Evolutionary conservation across 2,113 vertebrate genomes (phyloP).

Genomic region (Clarias gariepinus): DNA sequence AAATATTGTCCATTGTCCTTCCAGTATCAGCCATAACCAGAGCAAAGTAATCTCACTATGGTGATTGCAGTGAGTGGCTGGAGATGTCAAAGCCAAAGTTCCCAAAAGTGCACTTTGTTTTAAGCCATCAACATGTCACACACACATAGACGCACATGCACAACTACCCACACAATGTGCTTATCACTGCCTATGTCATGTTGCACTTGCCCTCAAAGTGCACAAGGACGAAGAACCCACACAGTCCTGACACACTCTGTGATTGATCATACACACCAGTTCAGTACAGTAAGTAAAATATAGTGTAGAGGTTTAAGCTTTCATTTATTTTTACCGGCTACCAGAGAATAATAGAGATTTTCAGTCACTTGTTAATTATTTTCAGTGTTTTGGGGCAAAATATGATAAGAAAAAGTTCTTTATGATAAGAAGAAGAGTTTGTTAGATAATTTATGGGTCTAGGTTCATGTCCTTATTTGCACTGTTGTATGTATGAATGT

Average conservation of each 20-base stretch:
- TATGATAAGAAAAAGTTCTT: background rate
- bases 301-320: background rate
- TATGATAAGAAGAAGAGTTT: no score
- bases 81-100: conserved; percentile 13
- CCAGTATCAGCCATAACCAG: background rate
- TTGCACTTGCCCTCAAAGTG: conserved; percentile 7
- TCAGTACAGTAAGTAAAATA: background rate
- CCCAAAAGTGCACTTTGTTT: conserved; percentile 20
- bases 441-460: background rate
- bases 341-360: background rate
- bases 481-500: no score
- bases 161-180: conserved; percentile 1
- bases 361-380: background rate
- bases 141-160: background rate
- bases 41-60: background rate
- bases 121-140: conserved; percentile 37
- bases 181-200: conserved; percentile 36
- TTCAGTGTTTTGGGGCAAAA: background rate
- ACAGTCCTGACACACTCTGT: conserved; percentile 15
- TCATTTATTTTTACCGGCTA: background rate
- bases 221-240: conserved; percentile 3
- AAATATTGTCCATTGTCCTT: background rate
- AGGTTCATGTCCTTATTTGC: background rate
- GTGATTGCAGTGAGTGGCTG: conserved; percentile 34
- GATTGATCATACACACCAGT: conserved; percentile 17